These are phyloP conservation scores for Rhabdophis nuchalis DNA, from an alignment of 2,797 vertebrate genomes.

Conservation along the genomic window DNA sequence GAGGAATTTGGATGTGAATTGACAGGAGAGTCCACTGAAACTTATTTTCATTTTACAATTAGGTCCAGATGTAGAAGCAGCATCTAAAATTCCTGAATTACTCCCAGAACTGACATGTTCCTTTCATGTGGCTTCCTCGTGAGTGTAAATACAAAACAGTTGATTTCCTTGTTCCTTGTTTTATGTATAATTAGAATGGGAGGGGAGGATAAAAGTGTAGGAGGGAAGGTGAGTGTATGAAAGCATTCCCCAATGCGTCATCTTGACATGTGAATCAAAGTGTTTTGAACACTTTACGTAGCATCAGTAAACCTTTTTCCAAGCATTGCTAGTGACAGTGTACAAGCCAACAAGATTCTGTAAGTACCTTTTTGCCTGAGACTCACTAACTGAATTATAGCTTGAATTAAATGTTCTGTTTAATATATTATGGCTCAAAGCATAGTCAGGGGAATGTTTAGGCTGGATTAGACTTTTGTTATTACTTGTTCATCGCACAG, in stretches of 20 bases:
- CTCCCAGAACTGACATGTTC: neutral
- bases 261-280: too few relatives aligned
- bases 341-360: neutral
- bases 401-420: neutral
- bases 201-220: neutral
- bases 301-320: neutral
- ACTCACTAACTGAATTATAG: neutral
- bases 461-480: too few relatives aligned
- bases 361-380: neutral
- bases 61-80: neutral
- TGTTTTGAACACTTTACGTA: neutral
- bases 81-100: neutral
- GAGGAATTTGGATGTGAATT: neutral
- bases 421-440: neutral
- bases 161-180: neutral
- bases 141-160: neutral
- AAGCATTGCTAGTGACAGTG: neutral
- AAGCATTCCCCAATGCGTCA: neutral
- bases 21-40: neutral
- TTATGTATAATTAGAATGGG: constrained; percentile 6
- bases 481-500: too few relatives aligned
- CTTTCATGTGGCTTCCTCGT: neutral
- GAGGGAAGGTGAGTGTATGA: neutral
- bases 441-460: too few relatives aligned
- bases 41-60: neutral